phyloP scores from a whole-genome alignment of 2,113 vertebrate species.

The Neoarius graeffei region DNA sequence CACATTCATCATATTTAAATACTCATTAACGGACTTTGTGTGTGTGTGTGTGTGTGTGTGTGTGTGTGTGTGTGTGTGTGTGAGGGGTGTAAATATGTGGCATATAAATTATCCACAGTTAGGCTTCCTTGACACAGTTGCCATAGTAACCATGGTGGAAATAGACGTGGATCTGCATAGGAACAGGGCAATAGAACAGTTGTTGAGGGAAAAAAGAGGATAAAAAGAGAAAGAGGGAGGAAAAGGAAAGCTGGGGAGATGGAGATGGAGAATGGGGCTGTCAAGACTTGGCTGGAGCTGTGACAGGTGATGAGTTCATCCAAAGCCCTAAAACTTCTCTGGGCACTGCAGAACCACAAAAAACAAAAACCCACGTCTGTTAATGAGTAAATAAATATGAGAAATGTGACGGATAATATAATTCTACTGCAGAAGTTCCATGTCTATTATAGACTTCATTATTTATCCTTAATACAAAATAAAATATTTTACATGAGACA shows the following conservation, averaged over 20 bases:
- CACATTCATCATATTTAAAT: neutral
- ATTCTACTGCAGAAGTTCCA: neutral
- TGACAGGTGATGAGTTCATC: neutral
- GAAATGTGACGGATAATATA: neutral
- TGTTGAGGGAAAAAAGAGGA: constrained; percentile 60
- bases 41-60: constrained; percentile 29
- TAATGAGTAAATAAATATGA: too few species aligned
- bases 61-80: constrained; percentile 12
- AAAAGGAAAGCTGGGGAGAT: neutral
- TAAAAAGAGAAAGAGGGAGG: neutral
- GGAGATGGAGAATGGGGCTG: neutral
- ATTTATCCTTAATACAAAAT: neutral
- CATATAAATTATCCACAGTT: constrained; percentile 75
- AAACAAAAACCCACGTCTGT: neutral
- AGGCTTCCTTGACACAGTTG: constrained; percentile 75
- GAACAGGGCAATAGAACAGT: constrained; percentile 72
- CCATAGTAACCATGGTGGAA: constrained; percentile 79
- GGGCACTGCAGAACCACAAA: neutral
- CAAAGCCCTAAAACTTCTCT: neutral
- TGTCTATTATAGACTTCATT: neutral
- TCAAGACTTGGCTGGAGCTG: neutral
- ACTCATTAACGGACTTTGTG: neutral
- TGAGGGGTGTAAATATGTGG: constrained; percentile 59
- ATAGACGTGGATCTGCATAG: constrained; percentile 76
- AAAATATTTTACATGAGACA: too few species aligned